A percentile compares a stretch with the other conserved stretches of the same genome.
Conservation (phyloP, 92 coral and sea anemone genomes). For the Galaxea fascicularis region DNA sequence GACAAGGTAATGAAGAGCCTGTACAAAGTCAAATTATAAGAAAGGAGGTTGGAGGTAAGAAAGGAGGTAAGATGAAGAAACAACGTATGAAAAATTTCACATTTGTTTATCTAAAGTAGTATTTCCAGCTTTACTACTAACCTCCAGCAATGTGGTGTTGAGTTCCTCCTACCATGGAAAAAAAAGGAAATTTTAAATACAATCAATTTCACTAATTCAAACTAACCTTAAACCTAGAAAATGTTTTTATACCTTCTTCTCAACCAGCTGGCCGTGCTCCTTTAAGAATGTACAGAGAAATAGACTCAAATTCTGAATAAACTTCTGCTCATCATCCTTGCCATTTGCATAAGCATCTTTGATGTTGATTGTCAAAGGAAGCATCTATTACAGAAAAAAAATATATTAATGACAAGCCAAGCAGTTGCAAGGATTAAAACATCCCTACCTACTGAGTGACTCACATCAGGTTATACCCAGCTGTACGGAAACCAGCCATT, state of each 20-base stretch:
- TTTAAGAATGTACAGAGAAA: slow-evolving; percentile 94
- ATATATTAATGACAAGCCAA: neutral
- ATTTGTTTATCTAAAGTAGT: neutral
- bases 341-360: slow-evolving; percentile 98
- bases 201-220: neutral
- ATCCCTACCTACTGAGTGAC: too few relatives aligned
- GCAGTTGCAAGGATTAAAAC: too few relatives aligned
- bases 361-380: slow-evolving; percentile 95
- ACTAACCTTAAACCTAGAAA: neutral
- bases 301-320: slow-evolving; percentile 96
- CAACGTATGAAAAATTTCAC: neutral
- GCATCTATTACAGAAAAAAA: slow-evolving; percentile 68
- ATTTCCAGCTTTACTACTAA: slow-evolving; percentile 24
- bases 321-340: slow-evolving; percentile 97
- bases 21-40: neutral
- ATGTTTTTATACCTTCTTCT: slow-evolving; percentile 78
- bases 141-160: slow-evolving; percentile 94
- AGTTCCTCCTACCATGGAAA: slow-evolving; percentile 85
- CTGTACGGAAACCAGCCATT: too few relatives aligned
- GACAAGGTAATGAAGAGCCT: slow-evolving; percentile 98
- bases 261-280: slow-evolving; percentile 96
- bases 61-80: neutral
- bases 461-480: too few relatives aligned
- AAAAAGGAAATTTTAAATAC: neutral
- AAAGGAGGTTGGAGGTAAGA: neutral